Percentiles rank a stretch among this genome's conserved stretches.
These are phyloP conservation scores for Acronicta aceris DNA, from an alignment of 2,888 invertebrate species.

Conservation along the genomic window DNA sequence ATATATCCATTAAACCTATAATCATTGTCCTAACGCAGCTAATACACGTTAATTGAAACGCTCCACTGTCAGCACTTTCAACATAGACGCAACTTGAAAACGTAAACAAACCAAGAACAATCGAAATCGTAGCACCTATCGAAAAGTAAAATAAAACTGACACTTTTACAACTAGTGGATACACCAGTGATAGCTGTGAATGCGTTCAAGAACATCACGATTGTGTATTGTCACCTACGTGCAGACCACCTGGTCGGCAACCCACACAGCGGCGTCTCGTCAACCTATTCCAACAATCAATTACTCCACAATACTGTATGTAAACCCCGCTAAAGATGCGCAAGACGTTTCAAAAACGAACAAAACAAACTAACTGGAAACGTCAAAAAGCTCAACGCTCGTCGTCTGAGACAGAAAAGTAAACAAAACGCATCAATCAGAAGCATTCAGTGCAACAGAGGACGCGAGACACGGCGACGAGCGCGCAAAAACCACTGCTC, in stretches of 20 bases:
- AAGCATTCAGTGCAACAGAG: conserved; percentile 53
- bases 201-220: conserved; percentile 40
- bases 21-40: conserved; percentile 1
- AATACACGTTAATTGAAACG: conserved; percentile 13
- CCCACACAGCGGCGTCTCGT: conserved; percentile 42
- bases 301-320: conserved; percentile 54
- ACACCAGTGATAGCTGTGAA: conserved; percentile 42
- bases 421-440: conserved; percentile 78
- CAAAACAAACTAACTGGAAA: conserved; percentile 58
- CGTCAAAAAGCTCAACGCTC: conserved; percentile 60
- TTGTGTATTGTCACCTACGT: conserved; percentile 52
- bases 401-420: conserved; percentile 66
- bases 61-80: not conserved
- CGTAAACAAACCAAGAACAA: conserved; percentile 33
- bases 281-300: conserved; percentile 51
- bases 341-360: conserved; percentile 51
- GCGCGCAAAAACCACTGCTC: conserved; percentile 65
- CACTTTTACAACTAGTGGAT: conserved; percentile 50
- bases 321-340: conserved; percentile 53
- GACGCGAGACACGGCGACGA: conserved; percentile 51
- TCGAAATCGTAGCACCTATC: conserved; percentile 21
- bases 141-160: conserved; percentile 38
- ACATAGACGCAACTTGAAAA: conserved; percentile 26
- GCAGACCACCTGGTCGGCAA: conserved; percentile 53
- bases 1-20: not conserved